Percentiles rank a stretch among this genome's conserved stretches.
These are phyloP conservation scores for Ceriagrion tenellum DNA, from an alignment of 2,888 invertebrate genomes.

Conservation along the genomic window DNA sequence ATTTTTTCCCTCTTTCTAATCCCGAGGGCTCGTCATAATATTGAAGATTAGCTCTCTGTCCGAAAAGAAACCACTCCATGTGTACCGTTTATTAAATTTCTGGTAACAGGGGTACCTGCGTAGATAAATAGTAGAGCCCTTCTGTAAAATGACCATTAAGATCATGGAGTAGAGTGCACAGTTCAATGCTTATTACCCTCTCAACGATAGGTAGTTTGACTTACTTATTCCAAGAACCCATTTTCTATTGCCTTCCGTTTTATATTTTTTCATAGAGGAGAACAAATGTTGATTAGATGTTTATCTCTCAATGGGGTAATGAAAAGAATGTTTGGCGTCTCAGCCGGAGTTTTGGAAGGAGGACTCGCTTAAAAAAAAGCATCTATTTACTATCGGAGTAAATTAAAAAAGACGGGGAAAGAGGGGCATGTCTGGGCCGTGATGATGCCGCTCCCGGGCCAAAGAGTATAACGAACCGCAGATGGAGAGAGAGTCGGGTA, in stretches of 20 bases:
- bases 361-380: neutral
- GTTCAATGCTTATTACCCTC: neutral
- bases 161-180: neutral
- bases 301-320: neutral
- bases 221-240: neutral
- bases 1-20: too few species aligned
- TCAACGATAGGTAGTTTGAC: neutral
- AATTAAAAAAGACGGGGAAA: constrained; percentile 1
- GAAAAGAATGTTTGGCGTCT: neutral
- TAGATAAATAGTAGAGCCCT: neutral
- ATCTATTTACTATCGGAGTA: neutral
- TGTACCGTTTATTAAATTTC: neutral
- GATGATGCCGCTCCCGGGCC: neutral
- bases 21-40: too few species aligned
- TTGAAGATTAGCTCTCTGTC: too few species aligned
- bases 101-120: neutral
- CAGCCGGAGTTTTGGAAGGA: neutral
- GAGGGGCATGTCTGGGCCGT: neutral
- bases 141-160: neutral
- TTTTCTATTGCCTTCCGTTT: neutral
- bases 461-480: neutral
- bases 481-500: neutral
- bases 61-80: neutral
- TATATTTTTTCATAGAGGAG: neutral
- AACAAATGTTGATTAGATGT: neutral